Evolutionary conservation across 2,797 vertebrate species (phyloP), one percentile per base, ranked within the genome.

Genomic region (Austrolebias charrua): DNA sequence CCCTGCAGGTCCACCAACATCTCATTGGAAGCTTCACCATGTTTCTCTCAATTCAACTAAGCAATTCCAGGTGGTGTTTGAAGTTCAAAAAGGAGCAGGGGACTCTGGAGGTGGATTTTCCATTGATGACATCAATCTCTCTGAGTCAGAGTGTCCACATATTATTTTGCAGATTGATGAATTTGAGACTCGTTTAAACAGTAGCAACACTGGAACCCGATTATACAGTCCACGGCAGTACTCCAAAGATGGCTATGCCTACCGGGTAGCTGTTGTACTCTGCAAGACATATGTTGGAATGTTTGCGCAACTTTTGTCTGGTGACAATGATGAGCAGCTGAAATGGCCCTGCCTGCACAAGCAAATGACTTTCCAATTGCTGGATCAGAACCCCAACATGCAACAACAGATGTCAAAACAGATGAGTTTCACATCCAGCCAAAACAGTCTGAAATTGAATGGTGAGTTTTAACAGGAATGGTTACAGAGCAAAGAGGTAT

Each of bases 71-170:
- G 83, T 93, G 55, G 83, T 88, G 50, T 96, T 96, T 83, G 83
- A 93, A 91, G 93, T 90, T 0, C 14, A 56, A 47, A 93, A 78
- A 90, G 93, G 94, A 70, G 29, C 56, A 2, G 90, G 82, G 6
- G 48, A 0, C 6, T 93, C 94, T 11, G 48, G 18, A 0, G 95
- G 94, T 1, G 94, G 95, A 29, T 89, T 97, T 67, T 95, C 95
- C 12, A 80, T 96, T 14, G 95, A 96, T 0, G 94, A 96, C 76
- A 92, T 96, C 73, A 97, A 94, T 78, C 86, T 96, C 16, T 94
- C 94, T 0, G 95, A 96, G 86, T 88, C 88, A 0, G 81, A 70
- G 45, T 96, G 94, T 80, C 94, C 94, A 43, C 91, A 95, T 55
- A 81, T 93, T 0, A 15, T 88, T 47, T 89, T 94, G 87, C 93